Conservation (phyloP, 2,113 vertebrate species). For the Castor canadensis region DNA sequence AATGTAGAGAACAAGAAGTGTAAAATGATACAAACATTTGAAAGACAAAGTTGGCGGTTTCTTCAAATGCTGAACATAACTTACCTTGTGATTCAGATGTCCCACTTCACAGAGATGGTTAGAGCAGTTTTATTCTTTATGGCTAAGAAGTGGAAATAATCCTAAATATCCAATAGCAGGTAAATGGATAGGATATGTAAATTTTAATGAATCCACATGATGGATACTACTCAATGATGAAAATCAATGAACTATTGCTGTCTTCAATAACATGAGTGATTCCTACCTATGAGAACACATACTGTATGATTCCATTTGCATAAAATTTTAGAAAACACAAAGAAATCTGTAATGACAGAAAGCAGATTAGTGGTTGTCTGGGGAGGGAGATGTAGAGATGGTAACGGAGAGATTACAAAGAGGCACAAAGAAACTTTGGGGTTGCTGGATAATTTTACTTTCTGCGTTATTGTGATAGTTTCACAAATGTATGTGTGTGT, state of each 20-base stretch:
- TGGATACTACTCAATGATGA: neutral
- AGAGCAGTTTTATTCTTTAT: neutral
- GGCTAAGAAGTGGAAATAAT: neutral
- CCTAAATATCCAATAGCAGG: neutral
- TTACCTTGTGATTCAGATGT: neutral
- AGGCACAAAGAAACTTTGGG: neutral
- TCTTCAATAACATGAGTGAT: neutral
- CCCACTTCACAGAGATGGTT: neutral
- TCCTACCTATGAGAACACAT: neutral
- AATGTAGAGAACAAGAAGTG: neutral
- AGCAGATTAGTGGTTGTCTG: neutral
- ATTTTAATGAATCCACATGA: neutral
- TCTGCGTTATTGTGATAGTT: neutral
- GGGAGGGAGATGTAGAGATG: neutral
- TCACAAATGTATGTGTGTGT: neutral
- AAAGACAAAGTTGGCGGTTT: neutral
- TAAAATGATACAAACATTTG: constrained; percentile 2
- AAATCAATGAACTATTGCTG: neutral
- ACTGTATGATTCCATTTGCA: neutral
- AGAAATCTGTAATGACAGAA: neutral
- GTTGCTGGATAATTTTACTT: neutral
- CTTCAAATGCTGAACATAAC: neutral
- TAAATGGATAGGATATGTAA: neutral
- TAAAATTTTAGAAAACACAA: constrained; percentile 1
- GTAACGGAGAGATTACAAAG: neutral